Evolutionary conservation across 2,797 vertebrate species (phyloP).

Genomic region (Botia almorhae): DNA sequence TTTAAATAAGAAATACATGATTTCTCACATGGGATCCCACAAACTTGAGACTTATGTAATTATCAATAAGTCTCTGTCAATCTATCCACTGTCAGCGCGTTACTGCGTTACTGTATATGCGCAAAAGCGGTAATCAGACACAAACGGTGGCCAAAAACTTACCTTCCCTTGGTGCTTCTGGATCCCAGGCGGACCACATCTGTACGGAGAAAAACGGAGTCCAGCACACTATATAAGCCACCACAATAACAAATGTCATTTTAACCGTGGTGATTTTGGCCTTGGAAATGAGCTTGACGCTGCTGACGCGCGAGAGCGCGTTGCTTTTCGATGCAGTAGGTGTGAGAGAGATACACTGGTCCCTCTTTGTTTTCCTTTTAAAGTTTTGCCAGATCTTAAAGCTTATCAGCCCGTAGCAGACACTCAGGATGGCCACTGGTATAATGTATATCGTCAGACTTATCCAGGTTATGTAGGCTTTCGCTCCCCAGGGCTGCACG

Average conservation of each 20-base stretch:
- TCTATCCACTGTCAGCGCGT: too few relatives aligned
- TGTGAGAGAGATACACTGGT: constrained; percentile 70
- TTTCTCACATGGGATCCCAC: too few relatives aligned
- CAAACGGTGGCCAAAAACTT: constrained; percentile 56
- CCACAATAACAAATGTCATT: constrained; percentile 97
- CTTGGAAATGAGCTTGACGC: constrained; percentile 92
- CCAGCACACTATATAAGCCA: constrained; percentile 97
- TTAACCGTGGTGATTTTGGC: constrained; percentile 98
- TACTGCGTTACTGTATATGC: background rate
- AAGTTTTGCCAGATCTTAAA: constrained; percentile 99
- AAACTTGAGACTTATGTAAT: too few relatives aligned
- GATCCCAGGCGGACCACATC: constrained; percentile 99
- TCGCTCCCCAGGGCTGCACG: constrained; percentile 92
- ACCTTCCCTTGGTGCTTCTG: constrained; percentile 92
- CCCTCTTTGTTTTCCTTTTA: constrained; percentile 85
- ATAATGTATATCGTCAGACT: constrained; percentile 92
- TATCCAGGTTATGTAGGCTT: constrained; percentile 97
- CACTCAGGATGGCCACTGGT: constrained; percentile 87
- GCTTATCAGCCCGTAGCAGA: constrained; percentile 95
- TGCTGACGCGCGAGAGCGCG: constrained; percentile 88
- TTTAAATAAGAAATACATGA: too few relatives aligned
- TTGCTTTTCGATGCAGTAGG: constrained; percentile 65
- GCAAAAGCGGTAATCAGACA: background rate
- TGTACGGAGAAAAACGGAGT: constrained; percentile 98
- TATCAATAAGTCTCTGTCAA: too few relatives aligned